Conservation (phyloP, 2,888 invertebrate species). For the Diaprepes abbreviatus region DNA sequence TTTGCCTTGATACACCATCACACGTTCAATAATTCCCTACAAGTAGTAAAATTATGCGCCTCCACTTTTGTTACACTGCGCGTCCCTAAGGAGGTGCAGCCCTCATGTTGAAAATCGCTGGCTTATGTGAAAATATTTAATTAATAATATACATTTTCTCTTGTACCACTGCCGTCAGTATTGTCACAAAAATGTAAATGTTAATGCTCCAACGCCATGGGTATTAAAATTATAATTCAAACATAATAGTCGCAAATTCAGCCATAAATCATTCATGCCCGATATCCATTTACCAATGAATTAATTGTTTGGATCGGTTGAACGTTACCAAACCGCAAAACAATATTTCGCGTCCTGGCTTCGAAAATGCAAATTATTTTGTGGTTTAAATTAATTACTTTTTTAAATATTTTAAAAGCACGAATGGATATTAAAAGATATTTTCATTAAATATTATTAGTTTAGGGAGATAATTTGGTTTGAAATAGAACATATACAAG, state of each 20-base stretch:
- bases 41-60: too few species aligned
- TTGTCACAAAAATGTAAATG: slow-evolving; percentile 26
- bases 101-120: too few species aligned
- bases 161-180: neutral
- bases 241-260: slow-evolving; percentile 51
- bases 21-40: too few species aligned
- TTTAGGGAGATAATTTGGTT: too few species aligned
- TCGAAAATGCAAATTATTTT: slow-evolving; percentile 50
- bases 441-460: too few species aligned
- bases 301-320: slow-evolving; percentile 53
- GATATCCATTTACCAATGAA: slow-evolving; percentile 52
- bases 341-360: slow-evolving; percentile 48
- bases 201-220: slow-evolving; percentile 35
- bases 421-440: neutral
- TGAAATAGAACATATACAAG: too few species aligned
- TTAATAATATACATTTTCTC: slow-evolving; percentile 1
- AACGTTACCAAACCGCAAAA: slow-evolving; percentile 53
- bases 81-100: too few species aligned
- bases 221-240: slow-evolving; percentile 50
- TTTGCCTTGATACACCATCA: too few species aligned
- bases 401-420: slow-evolving; percentile 18
- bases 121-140: neutral
- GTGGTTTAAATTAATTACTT: slow-evolving; percentile 34
- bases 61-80: too few species aligned
- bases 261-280: slow-evolving; percentile 50